A percentile compares a stretch with the other conserved stretches of the same genome.
phyloP scores from a whole-genome alignment of 2,888 invertebrate species.

The Pogonocherus hispidulus region DNA sequence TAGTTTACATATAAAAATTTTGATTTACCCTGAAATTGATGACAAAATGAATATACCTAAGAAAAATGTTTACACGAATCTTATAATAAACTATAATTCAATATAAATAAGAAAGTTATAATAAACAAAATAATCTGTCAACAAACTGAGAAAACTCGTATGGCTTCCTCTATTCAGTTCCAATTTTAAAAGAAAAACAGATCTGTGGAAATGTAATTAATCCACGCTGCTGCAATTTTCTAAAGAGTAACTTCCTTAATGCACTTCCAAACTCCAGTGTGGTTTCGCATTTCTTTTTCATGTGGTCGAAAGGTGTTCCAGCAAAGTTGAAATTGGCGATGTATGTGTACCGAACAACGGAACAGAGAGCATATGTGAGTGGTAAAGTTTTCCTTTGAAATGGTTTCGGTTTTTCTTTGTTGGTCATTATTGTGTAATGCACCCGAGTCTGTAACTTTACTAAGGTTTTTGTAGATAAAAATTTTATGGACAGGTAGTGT shows the following conservation, averaged over 20 bases:
- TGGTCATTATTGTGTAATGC: background rate
- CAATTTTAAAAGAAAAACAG: background rate
- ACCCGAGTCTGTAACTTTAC: background rate
- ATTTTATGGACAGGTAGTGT: no score
- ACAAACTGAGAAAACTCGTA: no score
- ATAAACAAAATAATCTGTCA: no score
- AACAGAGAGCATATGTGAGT: conserved; percentile 10
- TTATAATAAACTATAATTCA: no score
- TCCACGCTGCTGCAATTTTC: background rate
- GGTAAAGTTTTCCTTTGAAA: conserved; percentile 4
- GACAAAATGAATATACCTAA: no score
- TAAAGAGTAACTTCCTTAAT: background rate
- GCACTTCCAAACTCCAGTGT: background rate
- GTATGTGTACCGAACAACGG: background rate
- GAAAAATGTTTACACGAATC: no score
- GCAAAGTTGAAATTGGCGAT: conserved; percentile 15
- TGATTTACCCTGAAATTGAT: no score
- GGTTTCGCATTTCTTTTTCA: background rate
- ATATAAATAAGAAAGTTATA: no score
- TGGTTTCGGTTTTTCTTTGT: background rate
- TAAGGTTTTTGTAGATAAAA: no score
- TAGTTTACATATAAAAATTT: no score
- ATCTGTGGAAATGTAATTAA: background rate
- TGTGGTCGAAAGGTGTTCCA: background rate
- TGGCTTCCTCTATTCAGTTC: no score